Percentiles rank a stretch among this genome's conserved stretches.
Conservation (phyloP, 2,113 vertebrate species). For the Silurus asotus region DNA sequence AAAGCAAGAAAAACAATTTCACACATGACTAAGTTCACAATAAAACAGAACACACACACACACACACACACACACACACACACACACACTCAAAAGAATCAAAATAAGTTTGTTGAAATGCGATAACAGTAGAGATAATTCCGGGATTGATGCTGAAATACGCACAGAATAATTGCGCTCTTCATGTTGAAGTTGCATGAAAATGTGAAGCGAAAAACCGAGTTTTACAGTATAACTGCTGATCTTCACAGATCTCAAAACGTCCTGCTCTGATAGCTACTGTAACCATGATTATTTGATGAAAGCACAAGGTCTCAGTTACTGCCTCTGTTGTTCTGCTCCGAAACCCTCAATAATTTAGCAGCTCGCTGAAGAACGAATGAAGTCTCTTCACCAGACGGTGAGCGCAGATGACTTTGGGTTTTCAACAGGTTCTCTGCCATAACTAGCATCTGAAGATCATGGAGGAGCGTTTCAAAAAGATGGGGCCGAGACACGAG, state of each 20-base stretch:
- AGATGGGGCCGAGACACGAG: slow-evolving; percentile 71
- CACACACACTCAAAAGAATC: not conserved
- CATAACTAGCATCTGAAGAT: not conserved
- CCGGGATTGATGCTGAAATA: slow-evolving; percentile 57
- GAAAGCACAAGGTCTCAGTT: slow-evolving; percentile 65
- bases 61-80: no score
- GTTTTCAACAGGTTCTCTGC: not conserved
- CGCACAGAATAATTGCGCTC: slow-evolving; percentile 50
- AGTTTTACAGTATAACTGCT: not conserved
- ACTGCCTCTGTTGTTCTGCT: slow-evolving; percentile 62
- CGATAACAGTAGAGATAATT: slow-evolving; percentile 61
- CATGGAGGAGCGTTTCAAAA: slow-evolving; percentile 85
- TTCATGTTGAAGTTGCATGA: slow-evolving; percentile 44
- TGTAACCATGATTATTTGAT: slow-evolving; percentile 75
- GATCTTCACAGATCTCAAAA: not conserved
- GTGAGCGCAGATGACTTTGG: not conserved
- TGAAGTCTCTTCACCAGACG: not conserved
- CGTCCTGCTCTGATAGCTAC: slow-evolving; percentile 53
- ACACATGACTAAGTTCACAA: slow-evolving; percentile 60
- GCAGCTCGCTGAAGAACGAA: slow-evolving; percentile 43
- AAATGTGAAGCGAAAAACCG: not conserved
- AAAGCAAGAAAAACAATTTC: slow-evolving; percentile 71
- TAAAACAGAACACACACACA: slow-evolving; percentile 46
- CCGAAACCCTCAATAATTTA: slow-evolving; percentile 60
- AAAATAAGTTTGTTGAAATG: slow-evolving; percentile 36